Evolutionary conservation across 1,140 invertebrate genomes (phyloP), one percentile per base, ranked within the genome.

Genomic region (Galleria mellonella): DNA sequence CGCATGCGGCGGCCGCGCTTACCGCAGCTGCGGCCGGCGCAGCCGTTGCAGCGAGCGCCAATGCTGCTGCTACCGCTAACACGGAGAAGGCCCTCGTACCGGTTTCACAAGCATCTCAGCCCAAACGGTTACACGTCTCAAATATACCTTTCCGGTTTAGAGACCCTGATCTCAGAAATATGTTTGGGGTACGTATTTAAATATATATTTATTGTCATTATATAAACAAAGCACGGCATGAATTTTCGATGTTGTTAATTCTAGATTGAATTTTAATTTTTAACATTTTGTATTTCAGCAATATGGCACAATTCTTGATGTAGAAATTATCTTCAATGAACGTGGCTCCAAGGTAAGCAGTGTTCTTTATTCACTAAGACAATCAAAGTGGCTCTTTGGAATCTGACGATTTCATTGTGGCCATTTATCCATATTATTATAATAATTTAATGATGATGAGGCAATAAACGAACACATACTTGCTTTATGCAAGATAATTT

Each of bases 301-400:
- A 94, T 99, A 96, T 90, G 98, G 98, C 67, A 92, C 94, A 74
- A 99, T 99, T 76, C 90, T 98, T 81, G 97, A 99, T 89, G 97
- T 99, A 83, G 98, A 99, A 92, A 99, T 99, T 73, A 99, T 99
- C 83, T 99, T 99, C 90, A 99, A 99, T 88, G 98, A 99, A 89
- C 90, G 98, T 64, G 98, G 98, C 81, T 98, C 97, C 63, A 99
- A 99, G 96, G 97, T 99, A 94, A 93, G 93, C 88, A 72, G 55
- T 33, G 44, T 42, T 50, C 42, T 38, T 6, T 43, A 43, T 45
- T 49, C 35, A 42, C 42, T 39, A 46, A 30, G 47, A 30, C 23
- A 13, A 31, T 55, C 6, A 32, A 57, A 73, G 70, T 64, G 65
- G 70, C 72, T 50, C 67, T 56, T 51, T 76, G 64, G 79, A 78